phyloP scores from a whole-genome alignment of 2,888 invertebrate species.

The Bugulina stolonifera region DNA sequence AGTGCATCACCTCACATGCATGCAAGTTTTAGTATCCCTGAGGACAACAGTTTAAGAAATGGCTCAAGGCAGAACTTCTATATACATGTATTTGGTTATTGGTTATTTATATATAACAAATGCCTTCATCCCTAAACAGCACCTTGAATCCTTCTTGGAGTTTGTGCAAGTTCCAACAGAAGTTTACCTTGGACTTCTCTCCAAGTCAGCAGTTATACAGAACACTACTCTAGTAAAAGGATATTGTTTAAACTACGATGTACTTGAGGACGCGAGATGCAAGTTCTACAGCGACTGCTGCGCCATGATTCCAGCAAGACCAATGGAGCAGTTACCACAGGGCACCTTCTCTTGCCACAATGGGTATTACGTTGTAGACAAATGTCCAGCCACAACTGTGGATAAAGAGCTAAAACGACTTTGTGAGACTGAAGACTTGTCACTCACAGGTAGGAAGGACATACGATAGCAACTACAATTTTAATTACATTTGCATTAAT shows the following conservation, averaged over 20 bases:
- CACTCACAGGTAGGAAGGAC: not conserved
- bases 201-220: not conserved
- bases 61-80: too few species aligned
- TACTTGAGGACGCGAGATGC: not conserved
- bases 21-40: too few species aligned
- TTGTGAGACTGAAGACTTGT: not conserved
- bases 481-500: too few species aligned
- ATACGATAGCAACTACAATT: too few species aligned
- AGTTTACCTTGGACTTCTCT: not conserved
- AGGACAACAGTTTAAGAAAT: too few species aligned
- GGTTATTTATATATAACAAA: too few species aligned
- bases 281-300: constrained; percentile 19
- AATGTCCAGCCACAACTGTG: not conserved
- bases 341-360: constrained; percentile 2
- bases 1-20: too few species aligned
- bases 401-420: not conserved
- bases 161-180: not conserved
- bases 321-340: not conserved
- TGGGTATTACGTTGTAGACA: constrained; percentile 19
- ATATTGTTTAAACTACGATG: not conserved
- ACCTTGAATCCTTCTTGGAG: not conserved
- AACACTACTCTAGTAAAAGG: constrained; percentile 8
- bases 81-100: too few species aligned
- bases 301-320: not conserved
- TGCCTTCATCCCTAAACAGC: not conserved